Base-by-base conservation (phyloP, 2,113 vertebrate genomes). In the Synchiropus splendidus region DNA sequence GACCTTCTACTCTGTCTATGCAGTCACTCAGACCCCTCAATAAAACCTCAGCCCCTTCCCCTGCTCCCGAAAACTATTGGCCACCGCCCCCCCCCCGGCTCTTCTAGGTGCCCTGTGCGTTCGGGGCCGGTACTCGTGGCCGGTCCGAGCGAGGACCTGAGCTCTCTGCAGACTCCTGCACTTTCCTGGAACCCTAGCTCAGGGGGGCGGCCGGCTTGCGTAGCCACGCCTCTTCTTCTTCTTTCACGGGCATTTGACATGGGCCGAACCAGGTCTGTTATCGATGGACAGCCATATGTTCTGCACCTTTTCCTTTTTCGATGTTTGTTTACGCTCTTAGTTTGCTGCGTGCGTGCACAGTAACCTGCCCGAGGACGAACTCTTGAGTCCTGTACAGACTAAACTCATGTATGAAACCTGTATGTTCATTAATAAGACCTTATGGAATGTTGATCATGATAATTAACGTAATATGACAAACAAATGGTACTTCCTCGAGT, bases 351-450 rank as follows among this genome's bases (percentile, higher is more conserved):
- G 63, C 45, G 51, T 48, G n/a, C n/a, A n/a, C n/a, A n/a, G n/a
- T n/a, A n/a, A n/a, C n/a, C 56, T 48, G 48, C 56, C 67, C 34
- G 41, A 59, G 65, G 72, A 60, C 43, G 73, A 79, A 81, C 74
- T 78, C 65, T 65, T 67, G 71, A 61, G 54, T 77, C 65, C 37
- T 79, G 77, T 82, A 79, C 77, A 80, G 74, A 79, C 61, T 27
- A 74, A 71, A 64, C 64, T 66, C 58, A 72, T 71, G 64, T 79
- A 77, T 80, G 74, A 80, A 74, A 74, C 76, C 70, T 79, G 63
- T 80, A 80, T 82, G 75, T 79, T 79, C 67, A 68, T 72, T 69
- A 79, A 73, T 77, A 76, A 80, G 80, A 82, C 78, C 74, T 80
- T 74, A 74, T 73, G 80, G 80, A 82, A 82, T 80, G 80, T 82